Base-by-base conservation (phyloP, 1,140 invertebrate genomes). In the Lerema accius region DNA sequence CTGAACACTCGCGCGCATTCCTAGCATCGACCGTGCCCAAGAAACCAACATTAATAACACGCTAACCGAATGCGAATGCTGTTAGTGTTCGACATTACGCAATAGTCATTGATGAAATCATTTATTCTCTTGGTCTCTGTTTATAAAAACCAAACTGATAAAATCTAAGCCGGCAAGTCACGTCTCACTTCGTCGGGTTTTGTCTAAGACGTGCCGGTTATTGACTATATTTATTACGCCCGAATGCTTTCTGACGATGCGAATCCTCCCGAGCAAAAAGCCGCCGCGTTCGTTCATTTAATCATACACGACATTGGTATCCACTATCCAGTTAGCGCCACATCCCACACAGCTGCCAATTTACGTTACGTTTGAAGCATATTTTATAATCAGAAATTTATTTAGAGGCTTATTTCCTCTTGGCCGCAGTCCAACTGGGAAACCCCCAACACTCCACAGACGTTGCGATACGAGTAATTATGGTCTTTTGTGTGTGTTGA, bases 401-500 rank as follows among this genome's bases (percentile, higher is more conserved):
- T 84, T 86, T 83, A 80, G 79, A 80, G 76, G 65, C 63, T 69
- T 63, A 70, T 77, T 85, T 84, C 77, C 82, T 81, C 76, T 82
- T 88, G 85, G 85, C 85, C 66, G 19, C 63, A 17, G 48, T 82
- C 85, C 85, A 88, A 84, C 70, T 74, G 85, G 83, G 79, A 78
- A 85, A 73, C 79, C 85, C 85, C 80, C 46, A 49, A 67, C 71
- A 76, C 80, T 78, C 75, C 77, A 79, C 76, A 86, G 84, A 87
- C 84, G 78, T 80, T 84, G 76, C 73, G 82, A 84, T 86, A 37
- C 35, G 35, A 37, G 35, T 37, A 81, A 84, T 84, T 83, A 80
- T 76, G 78, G 70, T 75, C 70, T 82, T 80, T 78, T 74, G 75
- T 78, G 63, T 73, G 67, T 69, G 70, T 80, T 71, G 71, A 67